Conservation (phyloP, 2,888 invertebrate genomes). For the Doris montereyensis region DNA sequence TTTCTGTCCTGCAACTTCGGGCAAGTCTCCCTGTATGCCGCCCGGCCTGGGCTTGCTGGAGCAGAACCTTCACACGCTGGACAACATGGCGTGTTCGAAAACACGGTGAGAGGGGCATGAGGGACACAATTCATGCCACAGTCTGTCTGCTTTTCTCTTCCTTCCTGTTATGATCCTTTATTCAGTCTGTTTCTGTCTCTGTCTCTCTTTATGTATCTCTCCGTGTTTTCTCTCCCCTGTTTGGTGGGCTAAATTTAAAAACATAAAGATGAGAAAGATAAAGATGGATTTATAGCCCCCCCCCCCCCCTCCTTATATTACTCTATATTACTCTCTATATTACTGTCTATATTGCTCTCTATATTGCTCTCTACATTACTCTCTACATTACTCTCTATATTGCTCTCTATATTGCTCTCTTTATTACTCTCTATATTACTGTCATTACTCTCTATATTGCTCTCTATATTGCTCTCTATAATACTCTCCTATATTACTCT, state of each 20-base stretch:
- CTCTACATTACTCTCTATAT: background rate
- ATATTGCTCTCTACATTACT: too few species aligned
- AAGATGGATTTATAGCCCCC: too few species aligned
- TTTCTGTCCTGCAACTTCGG: slow-evolving; percentile 95
- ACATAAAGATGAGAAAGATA: too few species aligned
- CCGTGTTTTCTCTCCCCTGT: background rate
- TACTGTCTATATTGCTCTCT: too few species aligned
- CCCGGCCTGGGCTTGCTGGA: slow-evolving; percentile 93
- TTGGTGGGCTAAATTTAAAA: too few species aligned
- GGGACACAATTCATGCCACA: too few species aligned
- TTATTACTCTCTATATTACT: background rate
- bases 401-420: background rate
- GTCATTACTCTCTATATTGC: background rate
- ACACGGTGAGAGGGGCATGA: slow-evolving; percentile 80
- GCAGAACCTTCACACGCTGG: slow-evolving; percentile 95
- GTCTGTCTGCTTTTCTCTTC: too few species aligned
- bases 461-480: background rate
- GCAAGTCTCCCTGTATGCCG: slow-evolving; percentile 92
- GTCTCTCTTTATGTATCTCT: background rate
- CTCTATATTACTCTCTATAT: too few species aligned
- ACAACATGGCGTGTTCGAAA: slow-evolving; percentile 95
- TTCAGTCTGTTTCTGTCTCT: background rate
- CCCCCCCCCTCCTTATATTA: too few species aligned
- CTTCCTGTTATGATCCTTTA: too few species aligned
- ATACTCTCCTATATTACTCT: background rate